Base-by-base conservation (phyloP, 2,888 invertebrate genomes). In the Lutraria lutraria region DNA sequence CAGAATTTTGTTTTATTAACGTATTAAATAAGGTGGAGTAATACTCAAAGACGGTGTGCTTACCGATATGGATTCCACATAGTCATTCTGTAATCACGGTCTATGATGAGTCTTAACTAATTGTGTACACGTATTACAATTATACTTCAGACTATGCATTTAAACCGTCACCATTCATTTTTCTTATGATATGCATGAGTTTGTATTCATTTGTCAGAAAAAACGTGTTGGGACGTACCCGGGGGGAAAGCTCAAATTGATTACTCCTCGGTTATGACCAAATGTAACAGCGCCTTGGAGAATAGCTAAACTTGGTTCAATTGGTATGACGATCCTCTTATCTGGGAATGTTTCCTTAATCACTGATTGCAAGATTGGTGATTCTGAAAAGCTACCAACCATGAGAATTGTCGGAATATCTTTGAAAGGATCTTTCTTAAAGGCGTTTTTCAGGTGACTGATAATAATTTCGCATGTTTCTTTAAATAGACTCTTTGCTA, bases 341-440 rank as follows among this genome's bases (percentile, higher is more conserved):
- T 88, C 29, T 10, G 86, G 82, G 31, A 93, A 89, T 4, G 79
- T 79, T 21, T 86, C 34, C 63, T 85, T 92, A 3, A 93, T 63
- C 21, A 86, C 82, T 29, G 88, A 87, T 63, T 93, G 93, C 68
- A 93, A 68, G 25, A 93, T 80, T 29, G 80, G 68, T 15, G 91
- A 93, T 53, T 91, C 93, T 16, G 92, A 92, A 83, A 93, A 93
- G 15, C 93, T 92, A 2, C 93, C 93, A 16, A 93, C 93, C 92
- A 93, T 91, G 19, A 93, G 81, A 16, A 93, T 85, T 1, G 90
- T 91, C 15, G 85, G 72, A 16, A 93, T 91, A 79, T 89, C 89
- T 25, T 54, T 85, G 56, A 91, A 85, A 10, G 83, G 54, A 31
- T 68, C 81, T 15, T 89, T 81, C 0, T 56, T 25, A 43, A 93